Base-by-base conservation (phyloP, 2,888 invertebrate genomes). In the Pimpla rufipes region DNA sequence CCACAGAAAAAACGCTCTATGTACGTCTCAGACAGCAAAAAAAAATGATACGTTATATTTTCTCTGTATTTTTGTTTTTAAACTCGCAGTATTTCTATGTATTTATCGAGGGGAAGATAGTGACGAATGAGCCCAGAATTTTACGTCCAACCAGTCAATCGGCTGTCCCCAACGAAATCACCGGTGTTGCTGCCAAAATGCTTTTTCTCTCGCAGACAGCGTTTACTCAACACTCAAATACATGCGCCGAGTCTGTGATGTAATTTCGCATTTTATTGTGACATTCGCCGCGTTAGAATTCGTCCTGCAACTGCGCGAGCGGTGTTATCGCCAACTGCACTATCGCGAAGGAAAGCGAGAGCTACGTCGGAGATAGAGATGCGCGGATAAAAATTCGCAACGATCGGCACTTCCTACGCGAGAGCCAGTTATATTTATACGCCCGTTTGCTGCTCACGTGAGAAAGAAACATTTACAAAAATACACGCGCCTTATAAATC, bases 401-500 rank as follows among this genome's bases (percentile, higher is more conserved):
- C 21, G 4, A 70, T 70, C 66, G 78, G 50, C 62, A 47, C 55
- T 73, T 68, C 57, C 81, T 73, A 67, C 29, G 70, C 77, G 77
- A 68, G 77, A 74, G 78, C 62, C 77, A 62, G 67, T 78, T 81
- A 78, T 81, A 78, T 81, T 81, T 81, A 81, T 81, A 76, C 76
- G 66, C 16, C 55, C 76, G 76, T 70, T 57, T 47, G 47, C 47
- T 47, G 29, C 67, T 29, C 29, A 29, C 29, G 29, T 29, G 29
- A 29, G 5, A 29, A 29, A 29, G 2, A 29, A 29, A 29, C 5
- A 29, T 3, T 3, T 29, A 29, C n/a, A n/a, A n/a, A n/a, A n/a
- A n/a, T n/a, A n/a, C n/a, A n/a, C n/a, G n/a, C n/a, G n/a, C n/a
- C n/a, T n/a, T n/a, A n/a, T n/a, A 29, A 29, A 29, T 29, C 2